Percentiles rank a stretch among this genome's conserved stretches.
These are phyloP conservation scores for Isotomurus palustris DNA, from an alignment of 2,888 invertebrate species.

Conservation along the genomic window DNA sequence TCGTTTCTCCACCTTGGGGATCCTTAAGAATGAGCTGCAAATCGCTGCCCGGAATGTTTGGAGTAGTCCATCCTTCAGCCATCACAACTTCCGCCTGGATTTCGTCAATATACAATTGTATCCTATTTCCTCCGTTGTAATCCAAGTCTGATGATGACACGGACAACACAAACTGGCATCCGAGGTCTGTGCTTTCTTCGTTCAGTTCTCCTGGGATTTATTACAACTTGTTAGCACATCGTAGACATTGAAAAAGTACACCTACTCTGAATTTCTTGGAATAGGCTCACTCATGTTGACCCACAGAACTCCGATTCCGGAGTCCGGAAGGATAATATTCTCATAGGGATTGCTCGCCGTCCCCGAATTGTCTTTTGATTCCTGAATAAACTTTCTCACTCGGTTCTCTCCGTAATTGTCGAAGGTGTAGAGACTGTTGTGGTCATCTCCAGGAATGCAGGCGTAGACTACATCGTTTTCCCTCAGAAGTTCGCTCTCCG, in stretches of 20 bases:
- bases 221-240: too few species aligned
- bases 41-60: too few species aligned
- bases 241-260: too few species aligned
- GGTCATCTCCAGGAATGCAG: background rate
- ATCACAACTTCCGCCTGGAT: background rate
- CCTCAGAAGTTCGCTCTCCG: background rate
- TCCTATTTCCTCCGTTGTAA: background rate
- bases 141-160: background rate
- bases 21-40: too few species aligned
- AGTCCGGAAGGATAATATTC: background rate
- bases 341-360: background rate
- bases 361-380: background rate
- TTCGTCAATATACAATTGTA: background rate
- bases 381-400: background rate
- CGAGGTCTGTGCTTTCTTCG: background rate
- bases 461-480: background rate
- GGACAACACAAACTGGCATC: background rate
- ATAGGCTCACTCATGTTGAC: too few species aligned
- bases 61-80: background rate
- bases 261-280: too few species aligned
- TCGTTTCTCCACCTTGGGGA: too few species aligned
- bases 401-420: background rate
- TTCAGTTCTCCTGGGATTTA: background rate
- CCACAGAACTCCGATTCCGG: background rate
- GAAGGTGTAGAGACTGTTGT: background rate